phyloP scores from a whole-genome alignment of 2,113 vertebrate species.

The Eulacestoma nigropectus region DNA sequence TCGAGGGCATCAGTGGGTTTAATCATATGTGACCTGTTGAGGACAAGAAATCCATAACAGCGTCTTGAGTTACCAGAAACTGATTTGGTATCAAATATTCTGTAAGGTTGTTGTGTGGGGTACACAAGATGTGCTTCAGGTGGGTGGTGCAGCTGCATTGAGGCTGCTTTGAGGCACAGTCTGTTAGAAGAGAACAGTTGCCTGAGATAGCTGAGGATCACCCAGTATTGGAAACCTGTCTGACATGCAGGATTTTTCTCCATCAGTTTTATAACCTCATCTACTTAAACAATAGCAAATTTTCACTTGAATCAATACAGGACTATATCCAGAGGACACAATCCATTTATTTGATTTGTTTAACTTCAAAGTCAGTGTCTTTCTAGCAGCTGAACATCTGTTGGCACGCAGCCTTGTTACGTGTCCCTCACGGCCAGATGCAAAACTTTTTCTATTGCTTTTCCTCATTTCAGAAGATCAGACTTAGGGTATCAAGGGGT shows the following conservation, averaged over 20 bases:
- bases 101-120: fast-evolving
- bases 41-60: not conserved
- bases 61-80: not conserved
- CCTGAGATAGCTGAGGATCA: not conserved
- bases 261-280: not conserved
- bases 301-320: not conserved
- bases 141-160: not conserved
- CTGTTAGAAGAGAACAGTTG: not conserved
- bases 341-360: not conserved
- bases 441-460: not conserved
- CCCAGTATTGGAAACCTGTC: not conserved
- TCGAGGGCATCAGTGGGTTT: not conserved
- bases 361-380: not conserved
- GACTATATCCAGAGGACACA: not conserved
- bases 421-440: not conserved
- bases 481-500: not conserved
- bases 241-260: not conserved
- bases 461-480: not conserved
- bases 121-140: not conserved
- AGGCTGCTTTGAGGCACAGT: not conserved
- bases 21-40: not conserved
- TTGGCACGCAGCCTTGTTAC: not conserved
- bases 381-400: not conserved
- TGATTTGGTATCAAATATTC: fast-evolving
- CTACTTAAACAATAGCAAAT: not conserved